These are phyloP conservation scores for Sebastes fasciatus DNA, from an alignment of 2,113 vertebrate species.

Conservation along the genomic window DNA sequence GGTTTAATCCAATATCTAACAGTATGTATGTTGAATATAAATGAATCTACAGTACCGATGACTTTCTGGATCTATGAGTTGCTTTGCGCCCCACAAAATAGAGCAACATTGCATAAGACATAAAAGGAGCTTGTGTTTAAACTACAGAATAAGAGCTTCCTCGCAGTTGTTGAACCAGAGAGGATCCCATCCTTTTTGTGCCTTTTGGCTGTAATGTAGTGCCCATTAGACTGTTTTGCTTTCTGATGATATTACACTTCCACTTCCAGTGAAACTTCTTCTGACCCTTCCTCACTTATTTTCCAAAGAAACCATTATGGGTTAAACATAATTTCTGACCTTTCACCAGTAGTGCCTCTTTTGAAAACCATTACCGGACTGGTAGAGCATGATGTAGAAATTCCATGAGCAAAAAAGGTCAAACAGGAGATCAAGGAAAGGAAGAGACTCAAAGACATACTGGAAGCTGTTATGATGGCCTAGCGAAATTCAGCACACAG, in stretches of 20 bases:
- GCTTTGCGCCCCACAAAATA: not conserved
- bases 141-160: not conserved
- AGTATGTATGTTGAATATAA: not conserved
- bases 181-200: constrained; percentile 4
- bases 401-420: constrained; percentile 40
- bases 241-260: constrained; percentile 17
- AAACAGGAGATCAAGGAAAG: constrained; percentile 39
- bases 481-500: not conserved
- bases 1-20: not conserved
- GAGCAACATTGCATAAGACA: constrained; percentile 3
- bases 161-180: not conserved
- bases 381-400: constrained; percentile 20
- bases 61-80: not conserved
- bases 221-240: constrained; percentile 17
- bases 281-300: constrained; percentile 38
- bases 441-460: constrained; percentile 5
- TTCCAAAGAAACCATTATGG: constrained; percentile 39
- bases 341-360: constrained; percentile 25
- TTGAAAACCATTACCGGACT: constrained; percentile 48
- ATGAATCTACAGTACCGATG: not conserved
- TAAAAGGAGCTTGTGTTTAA: constrained; percentile 3
- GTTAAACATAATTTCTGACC: constrained; percentile 44
- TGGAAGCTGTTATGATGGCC: constrained; percentile 9
- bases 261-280: constrained; percentile 19
- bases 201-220: constrained; percentile 8